A percentile compares a stretch with the other conserved stretches of the same genome.
These are phyloP conservation scores for Polydesmus complanatus DNA, from an alignment of 2,888 invertebrate genomes.

Conservation along the genomic window DNA sequence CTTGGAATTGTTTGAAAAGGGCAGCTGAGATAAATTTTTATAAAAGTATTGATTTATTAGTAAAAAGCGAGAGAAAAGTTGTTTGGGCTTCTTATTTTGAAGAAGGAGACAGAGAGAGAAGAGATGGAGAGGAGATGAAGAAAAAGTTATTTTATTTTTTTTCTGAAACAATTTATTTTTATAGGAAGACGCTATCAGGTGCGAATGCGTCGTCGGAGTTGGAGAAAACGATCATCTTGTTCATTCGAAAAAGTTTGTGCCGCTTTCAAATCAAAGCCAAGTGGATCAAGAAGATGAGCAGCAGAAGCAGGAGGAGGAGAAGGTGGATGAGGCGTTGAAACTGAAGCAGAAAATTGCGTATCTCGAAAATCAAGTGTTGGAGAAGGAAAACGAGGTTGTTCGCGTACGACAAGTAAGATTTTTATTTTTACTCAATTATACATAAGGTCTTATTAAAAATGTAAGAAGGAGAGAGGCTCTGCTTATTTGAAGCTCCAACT, in stretches of 20 bases:
- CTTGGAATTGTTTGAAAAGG: too few species aligned
- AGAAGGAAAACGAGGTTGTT: neutral
- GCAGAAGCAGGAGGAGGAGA: neutral
- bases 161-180: neutral
- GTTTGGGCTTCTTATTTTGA: too few species aligned
- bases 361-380: neutral
- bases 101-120: too few species aligned
- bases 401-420: neutral
- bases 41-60: too few species aligned
- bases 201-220: neutral
- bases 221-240: neutral
- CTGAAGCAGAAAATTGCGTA: neutral
- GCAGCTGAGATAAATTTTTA: too few species aligned
- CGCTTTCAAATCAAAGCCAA: neutral
- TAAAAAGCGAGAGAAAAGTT: too few species aligned
- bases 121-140: too few species aligned
- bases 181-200: conserved; percentile 2
- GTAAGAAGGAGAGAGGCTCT: neutral
- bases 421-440: neutral
- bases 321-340: neutral
- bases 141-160: neutral
- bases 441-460: neutral
- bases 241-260: neutral
- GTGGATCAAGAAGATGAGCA: neutral
- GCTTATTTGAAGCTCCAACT: too few species aligned